Conservation (phyloP, 2,113 vertebrate species). For the Crotalus helleri region DNA sequence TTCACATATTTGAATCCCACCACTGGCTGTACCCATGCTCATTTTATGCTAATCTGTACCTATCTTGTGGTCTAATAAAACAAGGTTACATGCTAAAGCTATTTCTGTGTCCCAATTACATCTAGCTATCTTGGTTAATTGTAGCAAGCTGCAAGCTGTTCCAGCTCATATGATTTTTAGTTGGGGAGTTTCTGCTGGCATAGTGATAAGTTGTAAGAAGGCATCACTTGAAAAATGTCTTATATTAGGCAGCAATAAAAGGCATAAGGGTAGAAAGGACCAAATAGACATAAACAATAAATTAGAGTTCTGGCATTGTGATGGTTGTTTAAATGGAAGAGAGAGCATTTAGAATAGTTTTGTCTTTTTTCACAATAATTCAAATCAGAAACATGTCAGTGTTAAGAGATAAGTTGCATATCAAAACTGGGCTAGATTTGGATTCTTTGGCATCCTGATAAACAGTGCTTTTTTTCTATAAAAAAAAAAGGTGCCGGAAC, state of each 20-base stretch:
- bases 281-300: background rate
- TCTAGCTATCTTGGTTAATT: background rate
- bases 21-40: background rate
- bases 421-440: background rate
- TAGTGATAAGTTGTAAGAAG: background rate
- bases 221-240: background rate
- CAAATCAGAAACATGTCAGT: background rate
- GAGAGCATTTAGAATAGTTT: background rate
- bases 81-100: background rate
- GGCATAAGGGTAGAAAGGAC: background rate
- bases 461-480: too few species aligned
- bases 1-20: too few species aligned
- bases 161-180: background rate
- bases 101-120: background rate
- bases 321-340: background rate
- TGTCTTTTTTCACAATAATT: background rate
- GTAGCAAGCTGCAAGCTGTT: background rate
- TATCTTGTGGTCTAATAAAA: accelerated
- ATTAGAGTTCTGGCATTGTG: background rate
- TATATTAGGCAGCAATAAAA: background rate
- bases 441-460: background rate
- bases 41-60: background rate
- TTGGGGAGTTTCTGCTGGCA: background rate
- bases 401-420: background rate
- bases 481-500: too few species aligned